Evolutionary conservation across 1,140 invertebrate species (phyloP), one percentile per base, ranked within the genome.

Genomic region (Acyrthosiphon pisum): DNA sequence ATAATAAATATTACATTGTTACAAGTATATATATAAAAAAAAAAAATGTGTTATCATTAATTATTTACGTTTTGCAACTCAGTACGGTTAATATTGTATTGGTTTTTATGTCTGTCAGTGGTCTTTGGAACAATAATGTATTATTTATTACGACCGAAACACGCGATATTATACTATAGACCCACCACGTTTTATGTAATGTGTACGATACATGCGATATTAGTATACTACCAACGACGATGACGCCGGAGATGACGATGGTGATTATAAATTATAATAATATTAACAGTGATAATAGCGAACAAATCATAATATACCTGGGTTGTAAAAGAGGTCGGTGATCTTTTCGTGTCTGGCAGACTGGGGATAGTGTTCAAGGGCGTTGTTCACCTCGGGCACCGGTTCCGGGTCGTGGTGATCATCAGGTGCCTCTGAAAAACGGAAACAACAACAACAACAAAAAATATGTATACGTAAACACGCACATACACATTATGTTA

Each of bases 341-440:
- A 56, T 84, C 35, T 93, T 93, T n/a, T 93, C 91, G 35, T 86
- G 91, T 86, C 81, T 93, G 35, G 48, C 22, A 3, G 91, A 6
- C 20, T 93, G 91, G 7, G 50, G 48, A 56, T 60, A 56, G 26
- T 50, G 76, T n/a, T 93, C 81, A 9, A 53, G 81, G 81, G 91
- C 91, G 48, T 93, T 93, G 76, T 84, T 93, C 35, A 86, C 91
- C 44, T 93, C 81, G 35, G 91, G 76, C 18, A 93, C 91, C 35
- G 91, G 91, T 86, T 93, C 91, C 2, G 76, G 76, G 48, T 93
- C 91, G 23, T 86, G 91, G 26, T 56, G 81, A 53, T 84, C 76
- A 37, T 84, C 91, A 30, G 48, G 91, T 37, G 46, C 91, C 48
- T 93, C 91, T 93, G 37, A 22, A 84, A 90, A 83, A 48, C 89